phyloP scores from a whole-genome alignment of 2,888 invertebrate species.

The Cheilosia soror region DNA sequence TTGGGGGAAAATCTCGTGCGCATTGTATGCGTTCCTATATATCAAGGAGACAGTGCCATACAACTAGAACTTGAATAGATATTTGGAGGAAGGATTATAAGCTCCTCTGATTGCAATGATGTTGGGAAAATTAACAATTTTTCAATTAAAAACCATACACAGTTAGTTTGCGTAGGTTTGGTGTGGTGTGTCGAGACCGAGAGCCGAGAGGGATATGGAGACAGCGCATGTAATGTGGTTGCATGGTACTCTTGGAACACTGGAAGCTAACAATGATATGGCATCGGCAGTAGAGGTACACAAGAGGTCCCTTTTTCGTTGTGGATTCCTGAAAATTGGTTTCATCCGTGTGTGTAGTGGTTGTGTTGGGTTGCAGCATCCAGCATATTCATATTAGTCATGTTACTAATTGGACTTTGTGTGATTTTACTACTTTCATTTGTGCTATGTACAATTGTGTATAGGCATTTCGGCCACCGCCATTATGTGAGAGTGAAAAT shows the following conservation, averaged over 20 bases:
- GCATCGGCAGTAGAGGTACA: neutral
- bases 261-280: conserved; percentile 28
- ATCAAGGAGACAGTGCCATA: neutral
- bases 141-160: conserved; percentile 84
- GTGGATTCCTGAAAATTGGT: conserved; percentile 40
- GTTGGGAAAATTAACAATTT: conserved; percentile 84
- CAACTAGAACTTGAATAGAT: conserved; percentile 13
- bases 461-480: neutral
- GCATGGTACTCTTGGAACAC: conserved; percentile 26
- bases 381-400: conserved; percentile 16
- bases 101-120: conserved; percentile 57
- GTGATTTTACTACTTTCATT: conserved; percentile 46
- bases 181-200: no score
- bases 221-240: conserved; percentile 21
- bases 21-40: conserved; percentile 1
- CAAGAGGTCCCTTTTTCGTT: conserved; percentile 23
- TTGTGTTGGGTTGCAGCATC: conserved; percentile 7
- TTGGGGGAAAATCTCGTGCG: conserved; percentile 26
- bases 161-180: conserved; percentile 37
- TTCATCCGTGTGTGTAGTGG: conserved; percentile 36
- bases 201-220: neutral
- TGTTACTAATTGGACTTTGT: conserved; percentile 44
- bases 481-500: neutral
- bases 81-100: conserved; percentile 33
- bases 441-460: conserved; percentile 2